A percentile compares a stretch with the other conserved stretches of the same genome.
Evolutionary conservation across 2,113 vertebrate genomes (phyloP).

Genomic region (Syngnathus typhle): DNA sequence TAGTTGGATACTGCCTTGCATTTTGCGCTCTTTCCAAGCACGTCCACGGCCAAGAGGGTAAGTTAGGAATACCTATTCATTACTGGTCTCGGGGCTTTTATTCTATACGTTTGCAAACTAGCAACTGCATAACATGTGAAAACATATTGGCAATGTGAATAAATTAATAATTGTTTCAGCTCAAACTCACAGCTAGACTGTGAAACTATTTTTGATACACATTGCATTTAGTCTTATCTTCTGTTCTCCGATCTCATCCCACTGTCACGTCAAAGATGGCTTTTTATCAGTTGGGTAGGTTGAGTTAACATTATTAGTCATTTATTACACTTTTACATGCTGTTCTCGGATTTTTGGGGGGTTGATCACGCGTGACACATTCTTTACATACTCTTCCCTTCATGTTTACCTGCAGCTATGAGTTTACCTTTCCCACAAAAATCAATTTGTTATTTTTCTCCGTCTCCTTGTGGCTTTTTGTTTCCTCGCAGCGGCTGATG

Average conservation of each 20-base stretch:
- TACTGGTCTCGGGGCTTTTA: not conserved
- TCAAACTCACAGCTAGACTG: not conserved
- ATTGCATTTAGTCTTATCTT: not conserved
- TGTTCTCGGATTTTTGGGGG: not conserved
- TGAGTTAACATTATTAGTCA: too few species aligned
- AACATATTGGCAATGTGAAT: not conserved
- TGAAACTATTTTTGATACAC: not conserved
- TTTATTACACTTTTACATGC: not conserved
- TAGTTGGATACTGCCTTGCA: conserved; percentile 45
- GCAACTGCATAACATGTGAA: not conserved
- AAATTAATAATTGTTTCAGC: too few species aligned
- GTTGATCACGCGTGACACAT: conserved; percentile 32
- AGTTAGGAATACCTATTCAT: conserved; percentile 22
- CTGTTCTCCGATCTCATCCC: not conserved
- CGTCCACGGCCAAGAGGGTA: conserved; percentile 65
- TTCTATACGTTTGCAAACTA: not conserved
- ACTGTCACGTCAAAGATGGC: not conserved
- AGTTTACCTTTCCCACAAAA: conserved; percentile 29
- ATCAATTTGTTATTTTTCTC: conserved; percentile 15
- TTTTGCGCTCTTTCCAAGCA: conserved; percentile 32
- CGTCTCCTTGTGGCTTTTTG: conserved; percentile 21
- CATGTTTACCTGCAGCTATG: conserved; percentile 41
- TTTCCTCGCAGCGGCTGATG: conserved; percentile 41
- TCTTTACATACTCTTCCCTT: conserved; percentile 38
- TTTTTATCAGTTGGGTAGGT: not conserved